phyloP scores from a whole-genome alignment of 2,888 invertebrate species.

The Troides aeacus region DNA sequence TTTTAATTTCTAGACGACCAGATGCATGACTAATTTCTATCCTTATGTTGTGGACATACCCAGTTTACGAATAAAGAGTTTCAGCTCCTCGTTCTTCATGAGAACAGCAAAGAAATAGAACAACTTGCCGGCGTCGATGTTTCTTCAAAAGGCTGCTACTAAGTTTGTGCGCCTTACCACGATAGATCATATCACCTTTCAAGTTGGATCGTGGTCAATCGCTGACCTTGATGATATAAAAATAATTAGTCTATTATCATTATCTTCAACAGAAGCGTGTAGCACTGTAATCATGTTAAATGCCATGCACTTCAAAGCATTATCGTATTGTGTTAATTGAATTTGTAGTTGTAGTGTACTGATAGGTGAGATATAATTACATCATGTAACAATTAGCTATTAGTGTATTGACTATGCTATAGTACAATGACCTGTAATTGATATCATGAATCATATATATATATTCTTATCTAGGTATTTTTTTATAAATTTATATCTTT shows the following conservation, averaged over 20 bases:
- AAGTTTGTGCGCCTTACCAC: no score
- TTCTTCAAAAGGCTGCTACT: no score
- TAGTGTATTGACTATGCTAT: slow-evolving; percentile 2
- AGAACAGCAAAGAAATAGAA: no score
- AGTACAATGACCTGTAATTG: slow-evolving; percentile 5
- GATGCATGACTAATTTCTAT: no score
- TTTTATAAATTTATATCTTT: neutral
- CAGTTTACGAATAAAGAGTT: no score
- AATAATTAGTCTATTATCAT: neutral
- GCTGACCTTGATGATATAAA: no score
- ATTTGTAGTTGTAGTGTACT: slow-evolving; percentile 8
- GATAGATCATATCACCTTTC: no score
- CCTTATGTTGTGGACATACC: no score
- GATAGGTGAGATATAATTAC: slow-evolving; percentile 16
- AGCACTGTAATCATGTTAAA: neutral
- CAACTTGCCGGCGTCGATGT: no score
- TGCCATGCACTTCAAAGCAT: neutral
- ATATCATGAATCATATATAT: slow-evolving; percentile 2
- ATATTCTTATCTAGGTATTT: neutral
- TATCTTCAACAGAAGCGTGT: neutral
- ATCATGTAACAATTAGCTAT: slow-evolving; percentile 13
- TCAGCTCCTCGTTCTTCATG: no score
- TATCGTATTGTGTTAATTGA: slow-evolving; percentile 20
- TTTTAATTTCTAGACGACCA: no score
- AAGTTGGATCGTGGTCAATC: no score